Evolutionary conservation across 2,888 invertebrate species (phyloP).

Genomic region (Drosophila paranaensis): DNA sequence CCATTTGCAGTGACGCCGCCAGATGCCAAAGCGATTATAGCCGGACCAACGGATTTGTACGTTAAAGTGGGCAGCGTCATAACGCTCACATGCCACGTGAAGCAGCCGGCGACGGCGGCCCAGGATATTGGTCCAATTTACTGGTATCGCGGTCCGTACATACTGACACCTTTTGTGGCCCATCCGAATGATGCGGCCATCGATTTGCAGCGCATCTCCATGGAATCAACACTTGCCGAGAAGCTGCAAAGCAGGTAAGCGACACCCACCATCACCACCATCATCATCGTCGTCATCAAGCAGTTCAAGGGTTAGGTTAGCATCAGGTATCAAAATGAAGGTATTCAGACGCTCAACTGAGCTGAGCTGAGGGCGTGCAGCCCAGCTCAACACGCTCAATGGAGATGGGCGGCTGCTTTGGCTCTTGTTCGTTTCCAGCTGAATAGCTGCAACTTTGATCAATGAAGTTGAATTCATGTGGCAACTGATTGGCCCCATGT

Average conservation of each 20-base stretch:
- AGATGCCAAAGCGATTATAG: conserved; percentile 89
- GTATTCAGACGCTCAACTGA: conserved; percentile 22
- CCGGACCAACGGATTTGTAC: conserved; percentile 89
- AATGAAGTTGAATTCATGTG: conserved; percentile 68
- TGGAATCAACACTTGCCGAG: conserved; percentile 86
- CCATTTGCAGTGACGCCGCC: conserved; percentile 83
- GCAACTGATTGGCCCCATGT: conserved; percentile 50
- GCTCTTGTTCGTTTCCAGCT: conserved; percentile 50
- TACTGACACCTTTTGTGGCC: conserved; percentile 83
- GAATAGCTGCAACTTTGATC: conserved; percentile 65
- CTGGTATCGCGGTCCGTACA: conserved; percentile 88
- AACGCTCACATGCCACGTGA: conserved; percentile 89
- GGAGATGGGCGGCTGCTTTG: conserved; percentile 21
- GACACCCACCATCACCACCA: background rate
- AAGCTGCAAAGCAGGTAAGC: conserved; percentile 89
- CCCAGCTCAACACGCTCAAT: background rate
- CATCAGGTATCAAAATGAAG: conserved; percentile 30
- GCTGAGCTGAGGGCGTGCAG: conserved; percentile 11
- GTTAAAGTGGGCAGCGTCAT: conserved; percentile 91
- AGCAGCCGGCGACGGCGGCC: conserved; percentile 86
- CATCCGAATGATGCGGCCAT: conserved; percentile 84
- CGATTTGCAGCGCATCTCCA: conserved; percentile 84
- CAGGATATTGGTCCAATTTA: conserved; percentile 90
- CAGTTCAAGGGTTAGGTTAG: conserved; percentile 5
- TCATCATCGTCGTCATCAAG: background rate